phyloP scores from a whole-genome alignment of 2,797 vertebrate species.

The Taeniopygia guttata region DNA sequence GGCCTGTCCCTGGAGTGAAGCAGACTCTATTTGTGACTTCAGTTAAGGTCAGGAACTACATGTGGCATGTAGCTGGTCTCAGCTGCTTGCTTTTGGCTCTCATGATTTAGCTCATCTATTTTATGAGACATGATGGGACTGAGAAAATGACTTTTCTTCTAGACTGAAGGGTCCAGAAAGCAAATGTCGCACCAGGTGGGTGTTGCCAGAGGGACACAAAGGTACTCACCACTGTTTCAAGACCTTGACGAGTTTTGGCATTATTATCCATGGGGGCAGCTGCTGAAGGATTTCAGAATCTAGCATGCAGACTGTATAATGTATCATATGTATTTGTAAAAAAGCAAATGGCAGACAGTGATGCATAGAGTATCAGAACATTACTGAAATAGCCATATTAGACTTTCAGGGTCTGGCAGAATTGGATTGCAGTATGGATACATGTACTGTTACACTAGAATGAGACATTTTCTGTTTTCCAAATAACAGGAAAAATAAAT shows the following conservation, averaged over 20 bases:
- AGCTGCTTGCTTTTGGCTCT: neutral
- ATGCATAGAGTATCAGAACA: neutral
- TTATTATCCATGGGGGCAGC: neutral
- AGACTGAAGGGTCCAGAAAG: neutral
- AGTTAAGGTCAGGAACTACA: neutral
- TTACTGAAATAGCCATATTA: neutral
- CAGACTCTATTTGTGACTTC: neutral
- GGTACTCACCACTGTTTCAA: neutral
- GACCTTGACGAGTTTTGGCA: neutral
- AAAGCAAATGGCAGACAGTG: neutral
- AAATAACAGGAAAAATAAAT: neutral
- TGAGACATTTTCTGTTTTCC: slow-evolving; percentile 16
- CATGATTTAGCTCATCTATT: neutral
- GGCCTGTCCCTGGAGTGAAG: neutral
- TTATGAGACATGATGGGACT: neutral
- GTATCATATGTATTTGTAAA: neutral
- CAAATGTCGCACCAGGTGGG: neutral
- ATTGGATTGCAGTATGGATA: neutral
- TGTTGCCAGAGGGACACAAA: neutral
- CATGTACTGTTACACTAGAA: neutral
- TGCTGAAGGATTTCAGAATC: neutral
- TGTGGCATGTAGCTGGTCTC: neutral
- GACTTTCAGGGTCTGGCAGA: neutral
- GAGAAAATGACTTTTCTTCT: neutral
- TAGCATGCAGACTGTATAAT: neutral